Base-by-base conservation (phyloP, 2,797 vertebrate genomes). In the Propithecus deckenii region DNA sequence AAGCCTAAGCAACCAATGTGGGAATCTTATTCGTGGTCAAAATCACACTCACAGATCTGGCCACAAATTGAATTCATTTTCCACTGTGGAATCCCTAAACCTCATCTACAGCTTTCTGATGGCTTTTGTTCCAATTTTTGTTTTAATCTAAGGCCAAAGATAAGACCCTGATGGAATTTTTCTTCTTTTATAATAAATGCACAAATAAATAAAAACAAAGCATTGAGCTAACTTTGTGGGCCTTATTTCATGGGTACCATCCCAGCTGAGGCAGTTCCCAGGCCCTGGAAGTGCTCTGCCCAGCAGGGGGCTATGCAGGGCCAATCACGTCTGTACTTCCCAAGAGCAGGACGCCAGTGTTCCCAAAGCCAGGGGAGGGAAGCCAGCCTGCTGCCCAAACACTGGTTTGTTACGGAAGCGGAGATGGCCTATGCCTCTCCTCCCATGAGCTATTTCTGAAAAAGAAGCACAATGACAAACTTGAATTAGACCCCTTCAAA, bases 21-120 rank as follows among this genome's bases (percentile, higher is more conserved):
- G 72, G 84, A 93, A 76, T 71, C 67, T 91, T 72, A 22, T 81
- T 79, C 1, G 3, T 0, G 9, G 94, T 91, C 69, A 38, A 81
- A 89, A 52, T 89, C 50, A 85, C 63, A 74, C 48, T 78, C 76
- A 22, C 28, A 91, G 78, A 86, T 80, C 67, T 46, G 71, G 48
- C 61, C 76, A 59, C 75, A 78, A 67, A 69, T 5, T 5, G n/a
- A 83, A 76, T 69, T 78, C 52, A 83, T 96, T 91, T 97, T 86
- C 90, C 2, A 14, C 52, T 23, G 30, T 32, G 74, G 61, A 65
- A 79, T 94, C 41, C 80, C 78, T 48, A 81, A 81, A 78, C 30
- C 61, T 93, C 79, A 84, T 55, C 59, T 72, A 43, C 5, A 79
- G 46, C 72, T 91, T 95, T 72, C 69, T 61, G 46, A 32, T 55